Percentiles rank a stretch among this genome's conserved stretches.
Conservation (phyloP, 2,797 vertebrate genomes). For the Anas capensis region DNA sequence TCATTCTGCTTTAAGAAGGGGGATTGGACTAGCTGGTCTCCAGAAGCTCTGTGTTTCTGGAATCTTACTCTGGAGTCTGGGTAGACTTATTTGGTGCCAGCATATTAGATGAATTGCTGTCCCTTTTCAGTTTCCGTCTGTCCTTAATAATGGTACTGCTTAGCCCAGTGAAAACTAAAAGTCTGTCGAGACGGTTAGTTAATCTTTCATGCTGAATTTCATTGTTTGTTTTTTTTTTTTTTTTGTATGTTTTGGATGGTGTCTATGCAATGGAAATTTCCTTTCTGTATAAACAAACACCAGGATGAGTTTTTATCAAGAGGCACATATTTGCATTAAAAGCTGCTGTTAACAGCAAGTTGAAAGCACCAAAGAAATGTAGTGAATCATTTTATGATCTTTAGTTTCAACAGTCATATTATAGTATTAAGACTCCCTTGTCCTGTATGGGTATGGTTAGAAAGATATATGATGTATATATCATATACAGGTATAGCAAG, state of each 20-base stretch:
- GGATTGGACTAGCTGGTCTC: no score
- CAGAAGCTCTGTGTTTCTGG: not conserved
- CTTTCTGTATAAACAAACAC: not conserved
- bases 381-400: not conserved
- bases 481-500: not conserved
- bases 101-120: not conserved
- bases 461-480: not conserved
- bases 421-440: not conserved
- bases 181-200: not conserved
- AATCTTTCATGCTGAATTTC: not conserved
- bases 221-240: not conserved
- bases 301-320: not conserved
- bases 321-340: not conserved
- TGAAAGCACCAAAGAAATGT: not conserved
- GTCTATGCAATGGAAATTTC: not conserved
- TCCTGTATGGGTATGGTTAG: not conserved
- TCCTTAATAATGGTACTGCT: not conserved
- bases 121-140: not conserved
- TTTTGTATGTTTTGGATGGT: not conserved
- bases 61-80: not conserved
- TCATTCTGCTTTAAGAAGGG: no score
- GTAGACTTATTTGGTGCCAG: not conserved
- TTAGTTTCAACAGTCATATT: not conserved
- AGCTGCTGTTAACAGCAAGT: not conserved
- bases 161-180: not conserved